Percentiles rank a stretch among this genome's conserved stretches.
phyloP scores from a whole-genome alignment of 2,797 vertebrate species.

The Onychomys arenicola region DNA sequence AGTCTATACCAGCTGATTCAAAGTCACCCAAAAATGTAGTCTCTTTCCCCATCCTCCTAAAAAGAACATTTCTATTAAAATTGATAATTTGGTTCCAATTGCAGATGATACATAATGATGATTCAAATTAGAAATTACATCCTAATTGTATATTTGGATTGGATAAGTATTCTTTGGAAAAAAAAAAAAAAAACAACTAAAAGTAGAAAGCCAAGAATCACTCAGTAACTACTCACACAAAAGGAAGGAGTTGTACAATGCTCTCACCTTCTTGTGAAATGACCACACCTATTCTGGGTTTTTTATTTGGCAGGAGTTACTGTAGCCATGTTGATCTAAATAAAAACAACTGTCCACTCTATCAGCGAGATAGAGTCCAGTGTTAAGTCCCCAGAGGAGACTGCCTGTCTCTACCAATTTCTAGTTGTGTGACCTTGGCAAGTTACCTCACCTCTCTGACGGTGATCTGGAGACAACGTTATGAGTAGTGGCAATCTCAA shows the following conservation, averaged over 20 bases:
- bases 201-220: constrained; percentile 39
- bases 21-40: neutral
- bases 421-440: neutral
- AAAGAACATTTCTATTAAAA: constrained; percentile 50
- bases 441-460: neutral
- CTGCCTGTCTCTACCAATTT: neutral
- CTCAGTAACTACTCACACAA: neutral
- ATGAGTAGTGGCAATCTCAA: neutral
- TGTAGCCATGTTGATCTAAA: neutral
- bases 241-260: neutral
- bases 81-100: constrained; percentile 61
- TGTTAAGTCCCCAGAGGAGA: neutral
- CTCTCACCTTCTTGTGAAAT: constrained; percentile 8
- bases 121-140: constrained; percentile 62
- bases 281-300: neutral
- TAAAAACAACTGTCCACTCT: neutral
- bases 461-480: neutral
- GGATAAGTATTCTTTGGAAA: neutral
- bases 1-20: neutral
- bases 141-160: constrained; percentile 26
- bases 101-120: neutral
- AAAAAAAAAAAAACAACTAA: neutral
- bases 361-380: neutral
- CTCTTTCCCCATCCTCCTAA: neutral
- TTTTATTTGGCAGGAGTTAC: neutral